phyloP scores from a whole-genome alignment of 2,888 invertebrate species.

The Diaperis boleti region DNA sequence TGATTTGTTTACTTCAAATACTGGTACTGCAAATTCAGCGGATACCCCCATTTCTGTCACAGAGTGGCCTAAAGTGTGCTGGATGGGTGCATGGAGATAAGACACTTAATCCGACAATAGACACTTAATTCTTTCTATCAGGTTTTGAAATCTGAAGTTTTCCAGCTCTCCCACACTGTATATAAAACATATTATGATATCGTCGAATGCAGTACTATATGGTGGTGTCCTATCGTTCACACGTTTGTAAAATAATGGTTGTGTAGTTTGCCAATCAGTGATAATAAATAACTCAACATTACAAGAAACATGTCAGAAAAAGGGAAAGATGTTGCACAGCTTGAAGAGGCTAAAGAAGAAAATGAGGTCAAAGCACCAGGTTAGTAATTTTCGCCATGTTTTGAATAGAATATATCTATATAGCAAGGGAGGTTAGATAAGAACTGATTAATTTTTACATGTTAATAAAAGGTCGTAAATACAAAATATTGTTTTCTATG shows the following conservation, averaged over 20 bases:
- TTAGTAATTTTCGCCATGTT: no score
- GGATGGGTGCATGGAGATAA: background rate
- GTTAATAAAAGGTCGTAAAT: no score
- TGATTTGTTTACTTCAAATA: no score
- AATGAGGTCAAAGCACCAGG: conserved; percentile 19
- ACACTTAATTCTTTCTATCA: conserved; percentile 4
- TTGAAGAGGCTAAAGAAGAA: conserved; percentile 2
- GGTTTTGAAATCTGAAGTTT: background rate
- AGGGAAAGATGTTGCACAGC: background rate
- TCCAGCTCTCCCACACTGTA: background rate
- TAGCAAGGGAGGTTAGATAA: no score
- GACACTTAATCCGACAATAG: conserved; percentile 2
- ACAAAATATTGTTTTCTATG: no score
- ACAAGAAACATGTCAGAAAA: background rate
- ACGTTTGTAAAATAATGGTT: background rate
- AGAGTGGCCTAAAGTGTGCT: no score
- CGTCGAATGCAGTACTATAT: background rate
- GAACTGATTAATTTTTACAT: no score
- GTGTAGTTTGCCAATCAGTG: background rate
- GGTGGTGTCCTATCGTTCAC: background rate
- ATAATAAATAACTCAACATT: background rate
- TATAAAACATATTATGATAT: conserved; percentile 1
- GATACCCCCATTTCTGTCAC: no score
- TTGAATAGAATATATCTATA: no score
- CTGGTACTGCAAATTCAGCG: no score